Conservation (phyloP, 1,140 invertebrate genomes). For the Euwallacea similis region DNA sequence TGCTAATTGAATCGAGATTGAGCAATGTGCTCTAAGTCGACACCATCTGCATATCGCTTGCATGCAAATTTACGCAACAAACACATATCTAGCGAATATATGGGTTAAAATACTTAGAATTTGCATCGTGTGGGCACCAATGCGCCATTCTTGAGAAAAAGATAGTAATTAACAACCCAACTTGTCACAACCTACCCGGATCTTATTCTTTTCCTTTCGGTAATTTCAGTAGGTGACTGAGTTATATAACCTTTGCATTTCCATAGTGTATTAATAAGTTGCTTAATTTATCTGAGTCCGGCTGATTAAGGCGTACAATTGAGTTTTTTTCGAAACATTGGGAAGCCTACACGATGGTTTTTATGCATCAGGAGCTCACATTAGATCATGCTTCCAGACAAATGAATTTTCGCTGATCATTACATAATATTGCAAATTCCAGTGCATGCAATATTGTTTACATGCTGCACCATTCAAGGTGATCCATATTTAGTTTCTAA, state of each 20-base stretch:
- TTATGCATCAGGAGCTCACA: background rate
- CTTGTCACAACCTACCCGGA: conserved; percentile 13
- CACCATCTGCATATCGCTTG: no score
- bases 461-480: conserved; percentile 6
- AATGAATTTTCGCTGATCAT: background rate
- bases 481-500: conserved; percentile 19
- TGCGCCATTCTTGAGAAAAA: background rate
- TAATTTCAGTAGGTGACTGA: conserved; percentile 14
- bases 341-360: conserved; percentile 7
- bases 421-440: background rate
- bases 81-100: background rate
- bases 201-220: background rate
- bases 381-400: background rate
- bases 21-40: no score
- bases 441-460: background rate
- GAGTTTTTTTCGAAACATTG: no score
- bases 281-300: conserved; percentile 17
- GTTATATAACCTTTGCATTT: conserved; percentile 16
- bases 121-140: background rate
- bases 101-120: background rate
- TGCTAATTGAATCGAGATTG: no score
- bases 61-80: no score
- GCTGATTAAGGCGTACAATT: conserved; percentile 9
- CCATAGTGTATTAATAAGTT: conserved; percentile 18
- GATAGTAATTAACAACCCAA: background rate